These are phyloP conservation scores for Sparus aurata DNA, from an alignment of 2,797 vertebrate genomes.

Conservation along the genomic window DNA sequence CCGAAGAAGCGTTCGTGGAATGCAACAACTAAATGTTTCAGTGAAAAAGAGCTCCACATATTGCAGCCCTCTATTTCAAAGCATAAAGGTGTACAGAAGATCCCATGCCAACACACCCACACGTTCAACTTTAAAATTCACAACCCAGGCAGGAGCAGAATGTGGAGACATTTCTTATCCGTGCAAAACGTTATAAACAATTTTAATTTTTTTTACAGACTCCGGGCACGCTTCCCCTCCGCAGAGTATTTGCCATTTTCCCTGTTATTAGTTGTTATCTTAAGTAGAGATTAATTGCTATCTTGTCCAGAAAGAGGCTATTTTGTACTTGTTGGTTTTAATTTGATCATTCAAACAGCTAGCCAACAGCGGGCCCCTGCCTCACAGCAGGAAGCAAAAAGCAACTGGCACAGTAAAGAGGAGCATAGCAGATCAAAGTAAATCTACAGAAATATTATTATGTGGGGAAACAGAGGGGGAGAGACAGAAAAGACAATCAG, in stretches of 20 bases:
- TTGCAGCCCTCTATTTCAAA: neutral
- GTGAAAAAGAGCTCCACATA: neutral
- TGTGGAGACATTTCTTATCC: neutral
- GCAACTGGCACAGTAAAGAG: constrained; percentile 56
- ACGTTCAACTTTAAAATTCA: constrained; percentile 11
- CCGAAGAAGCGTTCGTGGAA: neutral
- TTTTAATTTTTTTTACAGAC: neutral
- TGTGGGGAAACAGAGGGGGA: constrained; percentile 1
- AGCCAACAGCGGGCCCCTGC: constrained; percentile 44
- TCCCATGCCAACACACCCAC: neutral
- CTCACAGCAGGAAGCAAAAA: constrained; percentile 60
- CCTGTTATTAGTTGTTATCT: constrained; percentile 3
- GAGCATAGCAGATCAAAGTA: constrained; percentile 64
- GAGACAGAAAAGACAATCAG: neutral
- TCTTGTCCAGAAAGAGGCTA: constrained; percentile 30
- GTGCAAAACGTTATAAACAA: neutral
- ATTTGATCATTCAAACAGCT: constrained; percentile 45
- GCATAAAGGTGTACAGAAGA: neutral
- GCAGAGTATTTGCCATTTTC: neutral
- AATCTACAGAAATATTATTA: constrained; percentile 17
- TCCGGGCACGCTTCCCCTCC: neutral
- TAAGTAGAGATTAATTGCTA: constrained; percentile 42
- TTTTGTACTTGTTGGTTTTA: constrained; percentile 58
- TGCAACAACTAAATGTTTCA: neutral
- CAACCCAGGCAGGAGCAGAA: neutral